Evolutionary conservation across 2,797 vertebrate species (phyloP).

Genomic region (Pelochelys cantorii): DNA sequence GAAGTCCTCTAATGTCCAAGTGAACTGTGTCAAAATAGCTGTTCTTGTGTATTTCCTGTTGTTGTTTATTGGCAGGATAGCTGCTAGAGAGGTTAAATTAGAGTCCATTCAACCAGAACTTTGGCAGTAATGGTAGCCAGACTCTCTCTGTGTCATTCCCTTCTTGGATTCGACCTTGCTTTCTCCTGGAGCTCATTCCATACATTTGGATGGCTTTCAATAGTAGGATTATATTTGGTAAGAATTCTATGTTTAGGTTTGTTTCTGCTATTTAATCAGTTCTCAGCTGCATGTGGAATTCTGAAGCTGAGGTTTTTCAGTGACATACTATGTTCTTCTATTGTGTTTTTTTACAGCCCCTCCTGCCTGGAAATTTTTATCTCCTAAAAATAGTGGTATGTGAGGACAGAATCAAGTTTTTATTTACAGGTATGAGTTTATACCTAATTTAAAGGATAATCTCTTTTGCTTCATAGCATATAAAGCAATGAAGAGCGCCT

Average conservation of each 20-base stretch:
- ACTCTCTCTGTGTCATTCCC: constrained; percentile 29
- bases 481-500: background rate
- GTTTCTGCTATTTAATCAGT: background rate
- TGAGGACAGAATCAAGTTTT: background rate
- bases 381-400: background rate
- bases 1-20: background rate
- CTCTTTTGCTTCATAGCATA: background rate
- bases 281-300: background rate
- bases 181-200: constrained; percentile 8
- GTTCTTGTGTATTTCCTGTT: constrained; percentile 34
- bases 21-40: constrained; percentile 17
- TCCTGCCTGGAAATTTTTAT: background rate
- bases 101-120: constrained; percentile 36
- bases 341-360: background rate
- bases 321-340: background rate
- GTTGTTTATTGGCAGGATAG: constrained; percentile 32
- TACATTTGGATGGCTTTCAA: background rate
- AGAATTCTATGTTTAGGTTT: background rate
- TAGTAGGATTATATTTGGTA: background rate
- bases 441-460: background rate
- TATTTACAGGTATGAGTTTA: background rate
- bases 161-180: constrained; percentile 34
- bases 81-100: constrained; percentile 39
- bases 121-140: constrained; percentile 53
- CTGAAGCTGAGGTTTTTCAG: background rate